Evolutionary conservation across 2,113 vertebrate species (phyloP), one percentile per base, ranked within the genome.

Genomic region (Galbula dea): DNA sequence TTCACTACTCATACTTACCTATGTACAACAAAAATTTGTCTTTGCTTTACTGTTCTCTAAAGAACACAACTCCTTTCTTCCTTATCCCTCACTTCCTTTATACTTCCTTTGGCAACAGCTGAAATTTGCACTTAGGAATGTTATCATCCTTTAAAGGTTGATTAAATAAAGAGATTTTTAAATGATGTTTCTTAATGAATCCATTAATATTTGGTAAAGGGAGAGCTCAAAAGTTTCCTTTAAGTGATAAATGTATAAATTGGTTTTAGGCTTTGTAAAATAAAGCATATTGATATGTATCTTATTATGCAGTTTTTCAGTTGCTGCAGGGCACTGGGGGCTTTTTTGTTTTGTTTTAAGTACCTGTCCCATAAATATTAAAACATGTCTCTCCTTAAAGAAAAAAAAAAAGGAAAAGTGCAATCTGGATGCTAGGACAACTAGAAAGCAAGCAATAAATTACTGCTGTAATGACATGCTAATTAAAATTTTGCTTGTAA

Each of bases 401-500:
- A 5, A 14, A 36, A 87, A 81, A 87, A 81, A 88, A 88, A 75
- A 43, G 37, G 34, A 72, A 97, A 97, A 97, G 73, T 96, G 80
- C 96, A 98, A 97, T 98, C 97, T 98, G 91, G 96, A 97, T 87
- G 96, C 97, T 97, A 98, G 97, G 97, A 96, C 95, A 97, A 97
- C 97, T 96, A 98, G 98, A 98, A 98, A 98, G 97, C 94, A 43
- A 98, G 97, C 97, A 97, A 98, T 99, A 98, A 99, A 98, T 99
- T 98, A 99, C 98, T 98, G 96, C 98, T 92, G 97, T 98, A 98
- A 98, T 98, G 98, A 98, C 98, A 97, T 97, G 98, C 98, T 99
- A 99, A 99, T 99, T 99, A 99, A 99, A 99, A 99, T 99, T 98
- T 99, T 98, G 98, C 99, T 99, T 99, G 99, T 99, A 99, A 99